phyloP scores from a whole-genome alignment of 2,888 invertebrate genomes.

The Mesoligia furuncula region DNA sequence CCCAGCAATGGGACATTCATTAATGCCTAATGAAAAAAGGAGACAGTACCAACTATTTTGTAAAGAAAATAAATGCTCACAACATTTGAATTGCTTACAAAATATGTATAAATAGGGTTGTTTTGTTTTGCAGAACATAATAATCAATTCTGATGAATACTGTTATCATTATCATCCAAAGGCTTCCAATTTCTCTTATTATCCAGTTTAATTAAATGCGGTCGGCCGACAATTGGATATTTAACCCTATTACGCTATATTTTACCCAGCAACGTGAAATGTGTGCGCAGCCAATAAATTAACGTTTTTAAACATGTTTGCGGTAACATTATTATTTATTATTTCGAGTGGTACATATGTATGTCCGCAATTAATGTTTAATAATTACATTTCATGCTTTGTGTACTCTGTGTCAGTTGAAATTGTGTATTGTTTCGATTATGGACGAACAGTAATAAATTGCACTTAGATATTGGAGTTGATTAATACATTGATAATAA shows the following conservation, averaged over 20 bases:
- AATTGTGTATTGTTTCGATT: conserved; percentile 26
- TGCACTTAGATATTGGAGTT: not conserved
- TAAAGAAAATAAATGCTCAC: too few species aligned
- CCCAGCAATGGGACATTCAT: too few species aligned
- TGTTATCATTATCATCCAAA: conserved; percentile 22
- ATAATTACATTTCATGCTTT: conserved; percentile 41
- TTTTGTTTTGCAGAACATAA: not conserved
- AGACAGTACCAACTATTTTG: too few species aligned
- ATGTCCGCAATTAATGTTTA: conserved; percentile 50
- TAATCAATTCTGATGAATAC: conserved; percentile 14
- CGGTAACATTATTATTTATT: conserved; percentile 60
- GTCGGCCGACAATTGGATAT: conserved; percentile 30
- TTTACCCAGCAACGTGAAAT: conserved; percentile 37
- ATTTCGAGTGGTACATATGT: conserved; percentile 39
- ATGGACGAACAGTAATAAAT: conserved; percentile 22
- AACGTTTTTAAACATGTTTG: conserved; percentile 62
- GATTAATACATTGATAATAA: conserved; percentile 15
- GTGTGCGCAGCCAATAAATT: conserved; percentile 52
- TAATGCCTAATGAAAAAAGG: too few species aligned
- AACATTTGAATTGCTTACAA: too few species aligned
- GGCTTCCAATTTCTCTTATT: conserved; percentile 34
- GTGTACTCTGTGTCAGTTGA: conserved; percentile 28
- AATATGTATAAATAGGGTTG: not conserved
- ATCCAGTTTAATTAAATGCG: conserved; percentile 50
- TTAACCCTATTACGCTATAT: conserved; percentile 45